These are phyloP conservation scores for Aspiorhynchus laticeps DNA, from an alignment of 2,113 vertebrate genomes.

Conservation along the genomic window DNA sequence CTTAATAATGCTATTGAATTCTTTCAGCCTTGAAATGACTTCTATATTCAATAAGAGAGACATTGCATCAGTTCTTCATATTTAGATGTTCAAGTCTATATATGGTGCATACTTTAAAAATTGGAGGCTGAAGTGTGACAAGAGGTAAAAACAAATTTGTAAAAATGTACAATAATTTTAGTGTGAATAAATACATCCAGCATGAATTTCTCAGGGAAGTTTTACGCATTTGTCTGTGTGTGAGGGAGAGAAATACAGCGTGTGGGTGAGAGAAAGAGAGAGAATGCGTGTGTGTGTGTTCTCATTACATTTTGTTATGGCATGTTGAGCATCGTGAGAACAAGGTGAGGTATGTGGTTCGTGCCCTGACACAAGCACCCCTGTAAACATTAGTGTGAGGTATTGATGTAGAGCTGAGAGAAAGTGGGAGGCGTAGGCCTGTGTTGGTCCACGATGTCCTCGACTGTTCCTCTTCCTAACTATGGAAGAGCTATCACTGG, in stretches of 20 bases:
- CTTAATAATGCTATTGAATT: background rate
- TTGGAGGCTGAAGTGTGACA: background rate
- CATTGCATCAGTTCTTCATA: background rate
- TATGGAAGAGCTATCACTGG: conserved; percentile 28
- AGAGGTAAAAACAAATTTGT: background rate
- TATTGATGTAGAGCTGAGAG: conserved; percentile 11
- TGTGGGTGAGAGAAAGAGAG: conserved; percentile 12
- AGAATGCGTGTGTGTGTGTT: conserved; percentile 10
- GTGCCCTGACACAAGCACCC: background rate
- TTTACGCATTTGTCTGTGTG: background rate
- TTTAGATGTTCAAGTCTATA: conserved; percentile 5
- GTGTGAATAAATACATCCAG: conserved; percentile 17
- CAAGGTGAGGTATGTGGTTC: conserved; percentile 29
- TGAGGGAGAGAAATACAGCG: background rate
- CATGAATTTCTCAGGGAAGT: background rate
- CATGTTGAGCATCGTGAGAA: conserved; percentile 29
- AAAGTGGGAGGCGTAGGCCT: background rate
- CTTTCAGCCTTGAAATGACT: background rate
- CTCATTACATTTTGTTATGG: conserved; percentile 26
- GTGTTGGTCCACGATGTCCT: conserved; percentile 27
- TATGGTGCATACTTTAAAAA: background rate
- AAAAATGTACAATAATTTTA: background rate
- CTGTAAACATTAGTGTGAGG: conserved; percentile 32
- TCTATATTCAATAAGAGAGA: background rate
- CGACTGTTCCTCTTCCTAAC: conserved; percentile 38